phyloP scores from a whole-genome alignment of 37 sponge, comb jelly and placozoan genomes.

The Crambe crambe region DNA sequence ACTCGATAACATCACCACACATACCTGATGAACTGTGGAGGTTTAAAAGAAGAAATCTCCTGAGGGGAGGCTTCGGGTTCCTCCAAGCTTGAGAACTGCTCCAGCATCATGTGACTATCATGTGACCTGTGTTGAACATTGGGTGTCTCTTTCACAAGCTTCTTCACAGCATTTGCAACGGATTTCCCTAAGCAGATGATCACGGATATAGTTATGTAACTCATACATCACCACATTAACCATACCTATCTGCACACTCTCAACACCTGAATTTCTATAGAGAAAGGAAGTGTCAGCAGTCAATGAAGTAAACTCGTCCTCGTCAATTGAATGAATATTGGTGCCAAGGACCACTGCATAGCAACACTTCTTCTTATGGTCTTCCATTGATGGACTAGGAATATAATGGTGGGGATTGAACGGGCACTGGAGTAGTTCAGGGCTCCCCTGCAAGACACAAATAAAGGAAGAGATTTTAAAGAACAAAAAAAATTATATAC shows the following conservation, averaged over 20 bases:
- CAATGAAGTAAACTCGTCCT: background rate
- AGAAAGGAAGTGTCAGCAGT: background rate
- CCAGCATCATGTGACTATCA: constrained; percentile 1
- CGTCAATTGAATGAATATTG: background rate
- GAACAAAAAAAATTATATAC: too few relatives aligned
- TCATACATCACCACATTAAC: background rate
- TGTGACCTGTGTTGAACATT: background rate
- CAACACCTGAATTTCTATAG: background rate
- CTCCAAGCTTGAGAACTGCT: constrained; percentile 30
- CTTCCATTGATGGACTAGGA: constrained; percentile 12
- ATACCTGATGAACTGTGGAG: constrained; percentile 30
- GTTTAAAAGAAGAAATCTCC: background rate
- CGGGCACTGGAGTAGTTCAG: constrained; percentile 53
- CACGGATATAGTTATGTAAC: background rate
- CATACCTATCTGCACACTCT: constrained; percentile 1
- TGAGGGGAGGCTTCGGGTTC: background rate
- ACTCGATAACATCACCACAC: too few relatives aligned
- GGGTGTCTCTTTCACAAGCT: background rate
- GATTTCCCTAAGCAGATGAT: background rate
- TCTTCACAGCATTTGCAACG: background rate
- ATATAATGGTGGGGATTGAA: constrained; percentile 44
- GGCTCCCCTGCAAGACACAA: background rate
- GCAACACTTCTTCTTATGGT: constrained; percentile 30
- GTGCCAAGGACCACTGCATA: constrained; percentile 17
- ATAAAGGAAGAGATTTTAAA: background rate